phyloP scores from a whole-genome alignment of 1,140 invertebrate species.

The Eciton burchellii region DNA sequence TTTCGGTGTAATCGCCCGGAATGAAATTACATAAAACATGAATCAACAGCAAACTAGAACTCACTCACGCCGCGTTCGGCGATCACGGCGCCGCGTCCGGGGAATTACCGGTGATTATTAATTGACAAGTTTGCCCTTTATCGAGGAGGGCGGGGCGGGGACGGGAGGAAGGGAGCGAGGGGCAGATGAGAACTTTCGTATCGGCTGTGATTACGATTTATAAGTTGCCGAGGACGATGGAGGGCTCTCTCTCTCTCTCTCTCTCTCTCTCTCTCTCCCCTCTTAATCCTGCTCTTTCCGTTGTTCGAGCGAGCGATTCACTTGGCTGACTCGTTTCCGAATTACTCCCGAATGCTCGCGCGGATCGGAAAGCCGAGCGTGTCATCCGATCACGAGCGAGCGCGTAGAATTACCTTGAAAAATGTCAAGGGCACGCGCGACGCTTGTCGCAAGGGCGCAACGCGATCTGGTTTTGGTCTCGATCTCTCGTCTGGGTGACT shows the following conservation, averaged over 20 bases:
- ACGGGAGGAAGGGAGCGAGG: neutral
- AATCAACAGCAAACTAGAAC: slow-evolving; percentile 65
- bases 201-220: slow-evolving; percentile 79
- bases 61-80: slow-evolving; percentile 29
- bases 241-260: slow-evolving; percentile 55
- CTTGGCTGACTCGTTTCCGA: slow-evolving; percentile 42
- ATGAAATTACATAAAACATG: slow-evolving; percentile 76
- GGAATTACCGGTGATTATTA: slow-evolving; percentile 79
- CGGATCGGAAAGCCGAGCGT: slow-evolving; percentile 58
- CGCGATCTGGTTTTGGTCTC: slow-evolving; percentile 51
- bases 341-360: slow-evolving; percentile 47
- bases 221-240: slow-evolving; percentile 74
- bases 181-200: slow-evolving; percentile 77
- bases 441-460: slow-evolving; percentile 58
- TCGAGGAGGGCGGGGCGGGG: slow-evolving; percentile 40
- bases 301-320: slow-evolving; percentile 33
- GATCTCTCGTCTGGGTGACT: slow-evolving; percentile 54
- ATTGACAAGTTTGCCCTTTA: slow-evolving; percentile 79
- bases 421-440: slow-evolving; percentile 64
- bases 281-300: slow-evolving; percentile 55
- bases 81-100: slow-evolving; percentile 29
- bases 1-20: slow-evolving; percentile 63
- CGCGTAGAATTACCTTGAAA: slow-evolving; percentile 64
- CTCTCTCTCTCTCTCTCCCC: no score
- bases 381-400: slow-evolving; percentile 60